These are phyloP conservation scores for Furnarius figulus DNA, from an alignment of 2,113 vertebrate genomes.

Conservation along the genomic window DNA sequence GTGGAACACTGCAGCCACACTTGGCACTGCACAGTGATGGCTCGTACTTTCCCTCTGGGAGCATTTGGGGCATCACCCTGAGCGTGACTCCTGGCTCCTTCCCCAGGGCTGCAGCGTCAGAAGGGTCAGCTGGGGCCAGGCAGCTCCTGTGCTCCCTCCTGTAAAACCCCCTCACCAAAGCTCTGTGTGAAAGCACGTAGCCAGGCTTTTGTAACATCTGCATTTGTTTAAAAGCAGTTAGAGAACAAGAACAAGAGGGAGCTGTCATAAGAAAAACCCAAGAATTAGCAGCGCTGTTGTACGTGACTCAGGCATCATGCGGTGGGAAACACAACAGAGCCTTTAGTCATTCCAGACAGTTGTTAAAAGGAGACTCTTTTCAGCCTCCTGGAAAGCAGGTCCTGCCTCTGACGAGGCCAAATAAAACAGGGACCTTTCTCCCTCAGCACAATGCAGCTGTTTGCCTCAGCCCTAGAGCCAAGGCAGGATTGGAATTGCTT, in stretches of 20 bases:
- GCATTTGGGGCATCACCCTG: not conserved
- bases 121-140: constrained; percentile 5
- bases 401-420: not conserved
- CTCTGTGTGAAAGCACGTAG: not conserved
- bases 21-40: not conserved
- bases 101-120: not conserved
- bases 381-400: not conserved
- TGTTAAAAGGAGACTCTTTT: not conserved
- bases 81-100: not conserved
- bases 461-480: not conserved
- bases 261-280: not conserved
- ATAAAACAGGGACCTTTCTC: not conserved
- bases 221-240: not conserved
- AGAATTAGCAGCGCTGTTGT: not conserved
- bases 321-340: not conserved
- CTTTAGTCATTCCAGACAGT: not conserved
- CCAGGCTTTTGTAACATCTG: not conserved
- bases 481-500: not conserved
- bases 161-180: not conserved
- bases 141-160: not conserved
- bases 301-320: not conserved
- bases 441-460: not conserved
- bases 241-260: not conserved
- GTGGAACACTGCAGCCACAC: not conserved
- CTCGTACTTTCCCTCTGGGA: not conserved